Evolutionary conservation across 2,888 invertebrate genomes (phyloP), one percentile per base, ranked within the genome.

Genomic region (Athalia rosae): DNA sequence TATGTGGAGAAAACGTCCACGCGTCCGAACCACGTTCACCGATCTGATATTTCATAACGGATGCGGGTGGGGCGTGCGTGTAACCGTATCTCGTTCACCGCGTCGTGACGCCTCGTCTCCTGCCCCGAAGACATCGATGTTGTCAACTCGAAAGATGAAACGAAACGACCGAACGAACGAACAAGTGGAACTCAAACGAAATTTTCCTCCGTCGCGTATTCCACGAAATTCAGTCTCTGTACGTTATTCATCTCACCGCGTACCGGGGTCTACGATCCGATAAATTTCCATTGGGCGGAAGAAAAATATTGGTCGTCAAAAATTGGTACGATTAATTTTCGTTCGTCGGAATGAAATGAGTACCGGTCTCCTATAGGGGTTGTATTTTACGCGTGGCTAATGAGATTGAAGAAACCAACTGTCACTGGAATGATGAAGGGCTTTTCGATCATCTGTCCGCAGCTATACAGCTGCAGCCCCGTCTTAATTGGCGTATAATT

Each of bases 361-460:
- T 58, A 13, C 8, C n/a, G 43, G 6, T 43, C 58, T 8, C 13
- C 13, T 13, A 41, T 58, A 45, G 56, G 50, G 4, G 71, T 58
- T 8, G 8, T 28, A 45, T 43, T 56, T 3, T 71, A 45, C 58
- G 58, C 58, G 71, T 71, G 71, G 58, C 45, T 58, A 11, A 15
- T 41, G 11, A 50, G 61, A 61, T 74, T 83, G 84, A 84, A 82
- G 80, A 82, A 78, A 80, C 85, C 83, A 85, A 83, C 84, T 83
- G 84, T 81, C 84, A 79, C 80, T 79, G 64, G 77, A 79, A 80
- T 81, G 76, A 80, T 67, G 76, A 80, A 81, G 79, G 78, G 63
- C 61, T 45, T 78, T 80, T 80, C 83, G 81, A 85, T 83, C 82
- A 84, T 82, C 82, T 84, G 83, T 83, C 80, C 79, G 78, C 82